Evolutionary conservation across 2,113 vertebrate genomes (phyloP).

Genomic region (Istiophorus platypterus): DNA sequence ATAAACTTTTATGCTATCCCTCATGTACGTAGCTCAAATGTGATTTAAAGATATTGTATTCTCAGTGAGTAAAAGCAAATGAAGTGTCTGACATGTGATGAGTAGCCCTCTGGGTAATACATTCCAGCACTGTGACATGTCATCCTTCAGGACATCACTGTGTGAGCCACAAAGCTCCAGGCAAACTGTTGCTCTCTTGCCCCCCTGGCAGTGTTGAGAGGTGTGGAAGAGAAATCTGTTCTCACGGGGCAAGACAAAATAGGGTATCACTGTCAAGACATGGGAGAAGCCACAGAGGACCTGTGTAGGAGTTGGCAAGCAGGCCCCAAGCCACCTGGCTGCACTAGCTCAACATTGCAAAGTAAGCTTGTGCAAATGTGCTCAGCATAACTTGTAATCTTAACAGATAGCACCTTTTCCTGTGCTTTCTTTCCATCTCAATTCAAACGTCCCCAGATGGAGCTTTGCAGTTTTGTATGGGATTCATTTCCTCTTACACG

Average conservation of each 20-base stretch:
- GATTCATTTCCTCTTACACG: constrained; percentile 35
- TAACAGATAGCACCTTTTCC: constrained; percentile 43
- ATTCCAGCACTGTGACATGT: constrained; percentile 17
- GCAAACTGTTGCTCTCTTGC: constrained; percentile 45
- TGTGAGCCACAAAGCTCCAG: constrained; percentile 41
- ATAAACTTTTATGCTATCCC: background rate
- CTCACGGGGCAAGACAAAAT: constrained; percentile 51
- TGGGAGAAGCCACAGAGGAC: constrained; percentile 27
- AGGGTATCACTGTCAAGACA: constrained; percentile 47
- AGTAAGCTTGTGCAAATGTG: constrained; percentile 23
- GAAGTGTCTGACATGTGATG: background rate
- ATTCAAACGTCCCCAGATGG: constrained; percentile 42
- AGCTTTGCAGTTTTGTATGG: constrained; percentile 33
- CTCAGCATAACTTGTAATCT: constrained; percentile 45
- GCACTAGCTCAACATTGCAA: constrained; percentile 17
- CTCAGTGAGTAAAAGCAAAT: background rate
- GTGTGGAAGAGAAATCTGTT: constrained; percentile 47
- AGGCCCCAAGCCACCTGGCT: constrained; percentile 28
- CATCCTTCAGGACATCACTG: constrained; percentile 29
- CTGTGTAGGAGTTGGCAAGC: constrained; percentile 21
- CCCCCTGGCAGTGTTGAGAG: constrained; percentile 41
- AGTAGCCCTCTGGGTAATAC: constrained; percentile 7
- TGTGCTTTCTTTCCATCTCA: constrained; percentile 40
- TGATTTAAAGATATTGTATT: background rate
- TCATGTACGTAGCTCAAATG: background rate